A percentile compares a stretch with the other conserved stretches of the same genome.
Evolutionary conservation across 2,797 vertebrate genomes (phyloP).

Genomic region (Rhinoraja longicauda): DNA sequence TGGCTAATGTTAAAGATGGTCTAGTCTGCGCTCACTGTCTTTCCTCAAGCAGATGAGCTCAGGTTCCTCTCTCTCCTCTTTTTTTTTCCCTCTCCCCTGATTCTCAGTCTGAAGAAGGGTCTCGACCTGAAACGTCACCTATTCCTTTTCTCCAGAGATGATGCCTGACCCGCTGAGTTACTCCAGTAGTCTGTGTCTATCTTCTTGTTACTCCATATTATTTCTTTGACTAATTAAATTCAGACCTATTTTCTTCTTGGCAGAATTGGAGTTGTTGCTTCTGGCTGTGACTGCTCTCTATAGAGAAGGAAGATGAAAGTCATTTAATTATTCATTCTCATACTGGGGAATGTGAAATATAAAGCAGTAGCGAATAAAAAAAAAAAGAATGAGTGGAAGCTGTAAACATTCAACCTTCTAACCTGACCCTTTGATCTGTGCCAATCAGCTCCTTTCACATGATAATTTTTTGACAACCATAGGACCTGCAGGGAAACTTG

Average conservation of each 20-base stretch:
- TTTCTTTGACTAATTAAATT: constrained; percentile 22
- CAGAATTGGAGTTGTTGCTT: constrained; percentile 17
- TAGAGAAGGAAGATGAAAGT: constrained; percentile 34
- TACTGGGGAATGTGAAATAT: constrained; percentile 31
- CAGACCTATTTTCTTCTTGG: constrained; percentile 22
- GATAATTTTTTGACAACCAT: not conserved
- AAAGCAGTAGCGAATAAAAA: constrained; percentile 16
- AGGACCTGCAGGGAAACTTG: constrained; percentile 19
- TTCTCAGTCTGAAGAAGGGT: too few species aligned
- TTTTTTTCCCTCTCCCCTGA: too few species aligned
- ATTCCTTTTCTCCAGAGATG: too few species aligned
- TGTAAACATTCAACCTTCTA: constrained; percentile 33
- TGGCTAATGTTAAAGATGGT: not conserved
- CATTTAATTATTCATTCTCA: constrained; percentile 31
- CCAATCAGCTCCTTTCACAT: constrained; percentile 14
- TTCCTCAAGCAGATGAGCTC: not conserved
- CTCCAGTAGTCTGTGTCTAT: too few species aligned
- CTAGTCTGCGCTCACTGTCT: not conserved
- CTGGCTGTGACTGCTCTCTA: constrained; percentile 26
- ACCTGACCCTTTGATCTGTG: constrained; percentile 37
- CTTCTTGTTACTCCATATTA: not conserved
- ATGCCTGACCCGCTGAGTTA: too few species aligned
- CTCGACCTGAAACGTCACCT: too few species aligned
- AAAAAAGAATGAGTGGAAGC: not conserved
- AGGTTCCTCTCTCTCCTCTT: too few species aligned